Conservation (phyloP, 1,140 invertebrate genomes). For the Drosophila parvula region DNA sequence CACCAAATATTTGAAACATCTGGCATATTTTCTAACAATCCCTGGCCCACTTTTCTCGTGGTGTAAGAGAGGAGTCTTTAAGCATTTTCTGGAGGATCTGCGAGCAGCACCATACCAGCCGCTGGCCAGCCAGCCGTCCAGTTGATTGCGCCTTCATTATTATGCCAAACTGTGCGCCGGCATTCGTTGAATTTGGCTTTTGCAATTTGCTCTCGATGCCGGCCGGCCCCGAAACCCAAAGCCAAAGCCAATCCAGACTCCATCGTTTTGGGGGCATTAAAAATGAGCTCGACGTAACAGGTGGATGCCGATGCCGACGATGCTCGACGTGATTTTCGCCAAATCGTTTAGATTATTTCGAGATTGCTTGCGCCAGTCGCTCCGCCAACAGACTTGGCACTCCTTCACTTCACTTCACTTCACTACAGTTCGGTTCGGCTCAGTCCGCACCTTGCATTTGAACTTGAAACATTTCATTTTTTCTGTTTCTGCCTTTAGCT, state of each 20-base stretch:
- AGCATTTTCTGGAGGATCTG: slow-evolving; percentile 39
- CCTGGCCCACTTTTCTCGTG: slow-evolving; percentile 21
- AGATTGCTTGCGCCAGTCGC: slow-evolving; percentile 79
- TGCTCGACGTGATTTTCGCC: slow-evolving; percentile 79
- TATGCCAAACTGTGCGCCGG: slow-evolving; percentile 80
- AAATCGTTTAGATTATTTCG: slow-evolving; percentile 82
- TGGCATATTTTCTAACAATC: slow-evolving; percentile 11
- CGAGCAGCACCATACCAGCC: slow-evolving; percentile 25
- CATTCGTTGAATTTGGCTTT: slow-evolving; percentile 81
- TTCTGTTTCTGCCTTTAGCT: slow-evolving; percentile 52
- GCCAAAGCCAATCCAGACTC: slow-evolving; percentile 19
- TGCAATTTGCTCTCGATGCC: slow-evolving; percentile 81
- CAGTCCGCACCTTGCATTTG: slow-evolving; percentile 76
- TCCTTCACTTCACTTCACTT: slow-evolving; percentile 30
- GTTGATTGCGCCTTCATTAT: slow-evolving; percentile 82
- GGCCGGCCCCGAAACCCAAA: slow-evolving; percentile 28
- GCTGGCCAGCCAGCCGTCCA: slow-evolving; percentile 60
- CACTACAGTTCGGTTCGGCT: slow-evolving; percentile 5
- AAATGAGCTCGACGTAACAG: slow-evolving; percentile 80
- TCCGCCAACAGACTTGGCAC: slow-evolving; percentile 30
- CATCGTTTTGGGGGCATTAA: slow-evolving; percentile 71
- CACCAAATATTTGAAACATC: slow-evolving; percentile 8
- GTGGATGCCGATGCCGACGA: slow-evolving; percentile 70
- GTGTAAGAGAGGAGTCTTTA: slow-evolving; percentile 26
- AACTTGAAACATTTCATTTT: slow-evolving; percentile 83